Conservation (phyloP, 2,888 invertebrate species). For the Patella caerulea region DNA sequence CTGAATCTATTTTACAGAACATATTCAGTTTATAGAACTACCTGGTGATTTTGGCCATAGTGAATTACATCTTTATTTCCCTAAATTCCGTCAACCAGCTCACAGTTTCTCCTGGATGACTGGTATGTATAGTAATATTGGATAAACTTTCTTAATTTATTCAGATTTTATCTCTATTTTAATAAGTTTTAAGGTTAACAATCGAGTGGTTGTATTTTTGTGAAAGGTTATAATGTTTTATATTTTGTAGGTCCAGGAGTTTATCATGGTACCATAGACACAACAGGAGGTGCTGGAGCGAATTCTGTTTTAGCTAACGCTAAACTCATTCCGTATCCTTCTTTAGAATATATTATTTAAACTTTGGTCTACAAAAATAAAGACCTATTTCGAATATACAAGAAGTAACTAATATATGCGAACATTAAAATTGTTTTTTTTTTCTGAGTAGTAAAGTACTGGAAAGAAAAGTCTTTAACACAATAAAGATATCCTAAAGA, state of each 20-base stretch:
- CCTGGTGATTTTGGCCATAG: constrained; percentile 84
- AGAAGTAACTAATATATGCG: too few relatives aligned
- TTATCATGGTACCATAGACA: constrained; percentile 82
- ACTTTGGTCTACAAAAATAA: too few relatives aligned
- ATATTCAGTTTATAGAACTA: constrained; percentile 79
- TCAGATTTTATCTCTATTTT: too few relatives aligned
- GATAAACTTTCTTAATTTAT: too few relatives aligned
- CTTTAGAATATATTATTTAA: background rate
- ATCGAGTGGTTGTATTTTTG: background rate
- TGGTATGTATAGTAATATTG: constrained; percentile 66
- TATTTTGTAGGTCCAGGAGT: constrained; percentile 78
- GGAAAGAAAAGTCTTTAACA: background rate
- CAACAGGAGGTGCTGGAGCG: constrained; percentile 59
- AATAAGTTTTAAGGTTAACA: too few relatives aligned
- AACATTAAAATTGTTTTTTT: too few relatives aligned
- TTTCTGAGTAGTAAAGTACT: too few relatives aligned
- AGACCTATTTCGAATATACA: too few relatives aligned
- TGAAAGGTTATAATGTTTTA: background rate
- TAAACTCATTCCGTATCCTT: constrained; percentile 54
- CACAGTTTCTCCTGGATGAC: constrained; percentile 90
- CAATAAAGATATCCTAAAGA: constrained; percentile 58
- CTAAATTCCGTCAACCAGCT: constrained; percentile 79
- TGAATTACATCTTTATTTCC: constrained; percentile 83
- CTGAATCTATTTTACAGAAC: constrained; percentile 33
- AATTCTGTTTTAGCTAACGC: constrained; percentile 62